Base-by-base conservation (phyloP, 2,888 invertebrate genomes). In the Chrysina gloriosa region DNA sequence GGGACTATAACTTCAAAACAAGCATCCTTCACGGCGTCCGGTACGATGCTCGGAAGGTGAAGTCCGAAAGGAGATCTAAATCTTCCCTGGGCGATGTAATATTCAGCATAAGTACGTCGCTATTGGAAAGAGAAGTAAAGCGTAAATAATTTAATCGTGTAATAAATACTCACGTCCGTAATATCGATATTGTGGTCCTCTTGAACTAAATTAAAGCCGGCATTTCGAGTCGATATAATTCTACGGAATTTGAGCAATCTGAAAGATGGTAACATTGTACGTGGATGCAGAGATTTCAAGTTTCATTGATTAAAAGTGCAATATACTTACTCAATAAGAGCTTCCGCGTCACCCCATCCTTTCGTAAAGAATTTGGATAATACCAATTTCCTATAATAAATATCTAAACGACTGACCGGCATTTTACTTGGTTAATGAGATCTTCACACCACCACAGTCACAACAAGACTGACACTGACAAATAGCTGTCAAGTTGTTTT, bases 281-380 rank as follows among this genome's bases (percentile, higher is more conserved):
- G n/a, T n/a, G n/a, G n/a, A n/a, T n/a, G n/a, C n/a, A n/a, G n/a
- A n/a, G n/a, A n/a, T n/a, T n/a, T n/a, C n/a, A n/a, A n/a, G n/a
- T n/a, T n/a, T n/a, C n/a, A n/a, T n/a, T n/a, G n/a, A n/a, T n/a
- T 16, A 52, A 14, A 7, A 68, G 3, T 23, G 16, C 23, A 67
- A 70, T 75, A 29, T 6, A 0, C 6, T 52, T 73, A 82, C 96
- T 92, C 92, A 84, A 92, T 90, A 67, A 98, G 86, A 82, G 93
- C 93, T 77, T 96, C 94, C 21, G 97, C 95, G 80, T 93, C 91
- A 3, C 98, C 98, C 98, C 98, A 98, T 77, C 97, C 97, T 86
- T 95, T 95, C 1, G 93, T 94, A 80, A 98, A 98, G 83, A 97
- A 96, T 83, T 92, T 94, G 1, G 95, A 93, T 67, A 96, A 85